Conservation (phyloP, 2,113 vertebrate genomes). For the Lophochroa leadbeateri region DNA sequence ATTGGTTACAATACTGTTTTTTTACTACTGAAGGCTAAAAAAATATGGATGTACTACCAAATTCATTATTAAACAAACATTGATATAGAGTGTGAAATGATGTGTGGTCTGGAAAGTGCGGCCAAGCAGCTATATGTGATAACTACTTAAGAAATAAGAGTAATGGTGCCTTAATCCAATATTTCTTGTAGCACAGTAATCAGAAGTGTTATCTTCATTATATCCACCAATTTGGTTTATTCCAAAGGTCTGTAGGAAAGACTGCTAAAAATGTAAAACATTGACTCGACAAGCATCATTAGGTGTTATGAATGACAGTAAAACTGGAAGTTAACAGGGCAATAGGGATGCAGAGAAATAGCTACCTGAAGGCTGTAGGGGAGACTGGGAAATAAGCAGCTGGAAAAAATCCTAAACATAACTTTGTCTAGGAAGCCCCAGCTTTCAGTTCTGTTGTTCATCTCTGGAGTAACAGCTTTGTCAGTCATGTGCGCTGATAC, state of each 20-base stretch:
- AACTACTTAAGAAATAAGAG: background rate
- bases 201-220: background rate
- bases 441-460: background rate
- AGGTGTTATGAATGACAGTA: background rate
- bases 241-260: background rate
- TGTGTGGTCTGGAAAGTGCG: background rate
- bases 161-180: background rate
- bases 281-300: background rate
- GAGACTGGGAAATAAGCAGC: background rate
- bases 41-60: rapidly evolving
- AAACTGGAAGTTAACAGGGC: background rate
- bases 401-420: background rate
- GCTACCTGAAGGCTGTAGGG: background rate
- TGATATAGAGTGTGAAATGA: background rate
- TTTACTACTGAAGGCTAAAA: background rate
- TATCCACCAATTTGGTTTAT: background rate
- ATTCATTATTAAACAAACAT: background rate
- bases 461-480: background rate
- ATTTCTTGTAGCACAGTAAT: background rate
- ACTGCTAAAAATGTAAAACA: background rate
- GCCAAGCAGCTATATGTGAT: background rate
- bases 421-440: background rate
- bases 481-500: background rate
- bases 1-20: rapidly evolving
- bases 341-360: background rate